Evolutionary conservation across 1,140 invertebrate species (phyloP), one percentile per base, ranked within the genome.

Genomic region (Cyclargus thomasi): DNA sequence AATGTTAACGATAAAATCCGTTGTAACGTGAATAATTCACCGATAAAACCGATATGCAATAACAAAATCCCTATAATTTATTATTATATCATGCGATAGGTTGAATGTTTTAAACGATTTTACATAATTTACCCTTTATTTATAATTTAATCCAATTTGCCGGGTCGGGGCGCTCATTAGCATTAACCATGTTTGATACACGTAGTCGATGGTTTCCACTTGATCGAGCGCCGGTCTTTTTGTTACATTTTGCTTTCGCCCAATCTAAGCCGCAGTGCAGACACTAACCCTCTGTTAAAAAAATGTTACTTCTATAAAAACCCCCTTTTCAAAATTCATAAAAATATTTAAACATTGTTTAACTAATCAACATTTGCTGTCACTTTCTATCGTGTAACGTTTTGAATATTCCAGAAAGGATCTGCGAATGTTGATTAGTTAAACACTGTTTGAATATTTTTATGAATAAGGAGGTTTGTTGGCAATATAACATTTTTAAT

Each of bases 41-140:
- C 63, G 70, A 70, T 70, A 67, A 70, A 63, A 57, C 65, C 53
- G 65, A 35, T 70, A 62, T 70, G 17, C 55, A 70, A 70, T 70
- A 70, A 65, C 66, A 67, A 65, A 67, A 53, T 67, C 63, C 22
- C 63, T 53, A 57, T 65, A 67, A 70, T 59, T 59, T 59, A 59
- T 59, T 59, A 59, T 59, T 59, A 59, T 59, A 59, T 59, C 55
- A 55, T 17, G 55, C 55, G 55, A 18, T 59, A 59, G 55, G 55
- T 21, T 59, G 55, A 59, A 59, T 59, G 55, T 59, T 59, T 59
- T 67, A 55, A 67, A 67, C 55, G 53, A 35, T 59, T 59, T 59
- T 59, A 59, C 55, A 59, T 59, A 59, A 59, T 59, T 59, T 47
- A 22, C 10, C 55, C 55, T 59, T 59, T 59, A 20, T 59, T 59